phyloP scores from a whole-genome alignment of 1,140 invertebrate species.

The Armadillidium nasatum region DNA sequence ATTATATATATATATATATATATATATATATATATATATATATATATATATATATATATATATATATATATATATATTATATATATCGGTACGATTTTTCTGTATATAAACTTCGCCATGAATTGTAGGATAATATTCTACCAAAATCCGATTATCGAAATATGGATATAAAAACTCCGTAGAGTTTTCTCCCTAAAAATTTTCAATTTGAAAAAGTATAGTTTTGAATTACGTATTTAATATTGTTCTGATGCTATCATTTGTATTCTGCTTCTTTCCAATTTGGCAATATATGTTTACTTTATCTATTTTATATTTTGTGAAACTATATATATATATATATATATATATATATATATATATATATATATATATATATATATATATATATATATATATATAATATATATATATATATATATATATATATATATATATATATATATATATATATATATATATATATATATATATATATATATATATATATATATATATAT shows the following conservation, averaged over 20 bases:
- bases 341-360: no score
- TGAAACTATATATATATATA: no score
- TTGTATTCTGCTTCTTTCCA: no score
- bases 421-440: slow-evolving; percentile 13
- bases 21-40: slow-evolving; percentile 9
- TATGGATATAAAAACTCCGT: background rate
- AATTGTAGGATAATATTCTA: background rate
- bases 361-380: no score
- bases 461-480: slow-evolving; percentile 13
- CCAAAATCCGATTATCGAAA: background rate
- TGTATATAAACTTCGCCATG: background rate
- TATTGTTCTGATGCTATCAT: no score
- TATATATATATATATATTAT: background rate
- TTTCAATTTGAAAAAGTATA: no score
- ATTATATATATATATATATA: slow-evolving; percentile 11
- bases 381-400: no score
- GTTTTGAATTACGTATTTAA: no score
- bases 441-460: slow-evolving; percentile 24
- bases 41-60: background rate
- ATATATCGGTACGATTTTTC: background rate
- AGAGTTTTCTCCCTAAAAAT: background rate
- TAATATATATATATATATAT: background rate
- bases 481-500: background rate
- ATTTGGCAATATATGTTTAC: no score
- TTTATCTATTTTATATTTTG: no score